Conservation (phyloP, 2,888 invertebrate genomes). For the Stegophylla sp. region DNA sequence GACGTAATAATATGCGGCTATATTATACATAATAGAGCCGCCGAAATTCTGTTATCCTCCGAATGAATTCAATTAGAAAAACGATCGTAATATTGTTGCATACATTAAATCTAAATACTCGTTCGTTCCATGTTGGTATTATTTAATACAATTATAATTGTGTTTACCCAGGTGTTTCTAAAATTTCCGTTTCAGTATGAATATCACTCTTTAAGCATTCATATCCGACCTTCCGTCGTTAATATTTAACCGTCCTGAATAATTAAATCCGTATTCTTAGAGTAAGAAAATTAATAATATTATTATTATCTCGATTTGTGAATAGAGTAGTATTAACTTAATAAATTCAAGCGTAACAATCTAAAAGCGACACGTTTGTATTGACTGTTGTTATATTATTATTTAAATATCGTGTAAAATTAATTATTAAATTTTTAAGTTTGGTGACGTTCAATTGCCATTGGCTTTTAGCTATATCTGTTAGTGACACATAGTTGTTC, state of each 20-base stretch:
- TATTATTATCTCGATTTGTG: not conserved
- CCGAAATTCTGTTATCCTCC: not conserved
- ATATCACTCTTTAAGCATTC: not conserved
- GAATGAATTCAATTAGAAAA: not conserved
- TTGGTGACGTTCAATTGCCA: too few relatives aligned
- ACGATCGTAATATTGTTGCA: slow-evolving; percentile 2
- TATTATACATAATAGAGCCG: not conserved
- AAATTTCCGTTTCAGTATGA: not conserved
- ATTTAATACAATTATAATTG: not conserved
- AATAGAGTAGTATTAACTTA: too few relatives aligned
- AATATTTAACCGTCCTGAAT: not conserved
- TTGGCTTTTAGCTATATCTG: too few relatives aligned
- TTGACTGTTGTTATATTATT: too few relatives aligned
- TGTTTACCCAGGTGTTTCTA: not conserved
- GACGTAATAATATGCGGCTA: not conserved
- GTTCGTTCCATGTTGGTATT: not conserved
- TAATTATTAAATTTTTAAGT: too few relatives aligned
- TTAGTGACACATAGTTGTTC: too few relatives aligned
- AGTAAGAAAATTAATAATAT: not conserved
- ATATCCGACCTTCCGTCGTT: not conserved
- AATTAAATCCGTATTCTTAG: not conserved
- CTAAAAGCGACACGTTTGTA: too few relatives aligned
- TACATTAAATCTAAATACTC: not conserved
- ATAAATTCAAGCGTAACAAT: too few relatives aligned
- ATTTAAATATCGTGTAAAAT: too few relatives aligned